Conservation (phyloP, 53 echinoderm and acorn worm genomes). For the Holothuria leucospilota region DNA sequence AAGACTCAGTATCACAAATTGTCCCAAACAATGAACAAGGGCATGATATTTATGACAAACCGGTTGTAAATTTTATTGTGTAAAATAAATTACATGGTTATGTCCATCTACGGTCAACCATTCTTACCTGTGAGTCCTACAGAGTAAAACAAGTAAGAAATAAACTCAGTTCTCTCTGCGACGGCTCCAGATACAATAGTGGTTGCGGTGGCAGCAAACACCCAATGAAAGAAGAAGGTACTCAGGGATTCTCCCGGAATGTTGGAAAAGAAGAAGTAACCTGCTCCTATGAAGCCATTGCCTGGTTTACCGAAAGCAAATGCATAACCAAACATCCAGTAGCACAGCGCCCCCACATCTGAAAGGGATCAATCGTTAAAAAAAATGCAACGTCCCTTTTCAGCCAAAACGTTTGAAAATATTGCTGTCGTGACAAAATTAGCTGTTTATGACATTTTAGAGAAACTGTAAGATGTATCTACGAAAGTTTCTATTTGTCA, state of each 20-base stretch:
- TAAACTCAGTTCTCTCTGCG: conserved; percentile 88
- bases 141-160: conserved; percentile 82
- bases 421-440: too few relatives aligned
- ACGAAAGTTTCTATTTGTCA: too few relatives aligned
- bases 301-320: conserved; percentile 82
- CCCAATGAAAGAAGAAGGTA: conserved; percentile 88
- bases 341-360: conserved; percentile 83
- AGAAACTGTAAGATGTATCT: too few relatives aligned
- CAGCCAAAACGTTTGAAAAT: too few relatives aligned
- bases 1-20: too few relatives aligned
- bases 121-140: conserved; percentile 73
- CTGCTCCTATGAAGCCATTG: conserved; percentile 76
- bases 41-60: too few relatives aligned
- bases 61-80: too few relatives aligned
- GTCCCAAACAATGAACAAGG: too few relatives aligned
- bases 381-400: background rate
- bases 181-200: conserved; percentile 95
- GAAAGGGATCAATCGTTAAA: background rate
- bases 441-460: too few relatives aligned
- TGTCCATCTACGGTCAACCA: too few relatives aligned
- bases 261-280: conserved; percentile 86
- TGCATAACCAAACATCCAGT: conserved; percentile 93
- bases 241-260: conserved; percentile 51
- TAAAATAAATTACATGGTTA: too few relatives aligned
- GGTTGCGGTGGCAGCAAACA: conserved; percentile 93